Evolutionary conservation across 1,140 invertebrate genomes (phyloP), one percentile per base, ranked within the genome.

Genomic region (Sinella curviseta): DNA sequence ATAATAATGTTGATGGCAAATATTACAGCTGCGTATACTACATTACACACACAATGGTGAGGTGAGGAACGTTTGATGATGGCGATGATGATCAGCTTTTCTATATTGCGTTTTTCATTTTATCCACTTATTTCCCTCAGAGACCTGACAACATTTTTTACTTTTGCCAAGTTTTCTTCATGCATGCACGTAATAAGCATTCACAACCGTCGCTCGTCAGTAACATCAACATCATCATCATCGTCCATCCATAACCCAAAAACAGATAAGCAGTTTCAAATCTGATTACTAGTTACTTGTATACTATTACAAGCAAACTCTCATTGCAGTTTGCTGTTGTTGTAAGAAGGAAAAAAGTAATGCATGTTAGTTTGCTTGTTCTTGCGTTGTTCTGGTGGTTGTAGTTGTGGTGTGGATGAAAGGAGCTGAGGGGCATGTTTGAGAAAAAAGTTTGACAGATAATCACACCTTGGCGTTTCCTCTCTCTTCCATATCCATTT

Each of bases 401-500:
- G 30, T 8, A 31, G 8, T 70, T 70, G 31, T 70, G 8, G 65
- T 33, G 24, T n/a, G 65, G 24, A 70, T 4, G 31, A n/a, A 70
- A 30, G 3, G 31, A 33, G 65, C 65, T 70, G 28, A 70, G 65
- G 65, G 65, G 65, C 65, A 70, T 70, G 31, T 70, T 70, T 70
- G 26, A 33, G 31, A 70, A 70, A 70, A 70, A 70, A 33, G 65
- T 33, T 70, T 70, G 65, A 70, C 65, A 70, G 65, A 70, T 70
- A 70, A 70, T 70, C 65, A 70, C 65, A 70, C 65, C 65, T 33
- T 70, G 65, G 65, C 65, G 65, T 70, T 70, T 70, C 65, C 65
- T 70, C 31, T 70, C 31, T 33, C 31, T 31, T 70, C 65, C n/a
- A 31, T 24, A 2, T 70, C 31, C 30, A 70, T 30, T 70, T 70